Evolutionary conservation across 2,797 vertebrate species (phyloP).

Genomic region (Sebastes taczanowskii): DNA sequence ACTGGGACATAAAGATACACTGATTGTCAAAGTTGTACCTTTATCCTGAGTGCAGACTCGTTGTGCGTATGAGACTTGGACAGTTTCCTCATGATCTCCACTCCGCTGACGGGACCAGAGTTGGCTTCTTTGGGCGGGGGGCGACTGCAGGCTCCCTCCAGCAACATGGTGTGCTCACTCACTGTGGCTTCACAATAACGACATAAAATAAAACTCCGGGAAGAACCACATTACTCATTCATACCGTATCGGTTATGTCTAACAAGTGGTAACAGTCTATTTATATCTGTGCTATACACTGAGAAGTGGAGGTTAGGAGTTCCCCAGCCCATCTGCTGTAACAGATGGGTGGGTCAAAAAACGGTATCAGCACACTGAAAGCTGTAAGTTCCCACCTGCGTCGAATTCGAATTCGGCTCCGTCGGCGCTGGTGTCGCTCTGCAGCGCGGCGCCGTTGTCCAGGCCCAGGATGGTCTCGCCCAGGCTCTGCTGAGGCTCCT

Average conservation of each 20-base stretch:
- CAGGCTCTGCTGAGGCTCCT: conserved; percentile 71
- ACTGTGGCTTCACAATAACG: conserved; percentile 89
- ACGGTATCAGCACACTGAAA: conserved; percentile 1
- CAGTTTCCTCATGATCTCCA: conserved; percentile 97
- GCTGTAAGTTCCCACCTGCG: conserved; percentile 85
- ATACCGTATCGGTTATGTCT: not conserved
- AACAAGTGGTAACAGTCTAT: not conserved
- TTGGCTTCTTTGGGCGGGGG: conserved; percentile 89
- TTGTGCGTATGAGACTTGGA: conserved; percentile 95
- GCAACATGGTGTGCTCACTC: conserved; percentile 97
- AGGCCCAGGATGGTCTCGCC: conserved; percentile 82
- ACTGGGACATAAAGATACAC: not conserved
- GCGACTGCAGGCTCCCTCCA: conserved; percentile 90
- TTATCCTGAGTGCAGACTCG: conserved; percentile 95
- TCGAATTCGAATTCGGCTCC: conserved; percentile 98
- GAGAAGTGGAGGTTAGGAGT: conserved; percentile 11
- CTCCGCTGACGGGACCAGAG: conserved; percentile 92
- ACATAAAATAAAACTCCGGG: conserved; percentile 51
- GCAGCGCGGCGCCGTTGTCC: conserved; percentile 90
- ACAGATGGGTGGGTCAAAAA: conserved; percentile 14
- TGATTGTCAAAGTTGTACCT: conserved; percentile 78
- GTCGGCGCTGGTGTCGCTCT: conserved; percentile 97
- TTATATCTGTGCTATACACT: conserved; percentile 10
- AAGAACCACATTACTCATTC: conserved; percentile 10
- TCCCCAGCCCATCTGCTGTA: conserved; percentile 27